Percentiles rank a stretch among this genome's conserved stretches.
Conservation (phyloP, 2,113 vertebrate species). For the Toxostoma redivivum region DNA sequence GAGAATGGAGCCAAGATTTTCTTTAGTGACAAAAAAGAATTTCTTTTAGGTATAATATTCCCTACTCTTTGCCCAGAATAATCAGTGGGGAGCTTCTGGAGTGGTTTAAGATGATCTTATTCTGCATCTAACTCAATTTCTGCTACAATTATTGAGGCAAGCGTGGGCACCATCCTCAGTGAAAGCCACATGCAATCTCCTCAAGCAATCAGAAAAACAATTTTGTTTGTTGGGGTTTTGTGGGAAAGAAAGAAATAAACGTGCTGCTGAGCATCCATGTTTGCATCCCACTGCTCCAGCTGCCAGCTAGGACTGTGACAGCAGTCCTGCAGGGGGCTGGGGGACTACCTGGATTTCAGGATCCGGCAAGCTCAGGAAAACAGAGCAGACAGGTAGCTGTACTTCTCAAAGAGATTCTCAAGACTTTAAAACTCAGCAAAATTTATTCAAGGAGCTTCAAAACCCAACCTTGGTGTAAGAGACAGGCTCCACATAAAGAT, state of each 20-base stretch:
- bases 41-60: neutral
- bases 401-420: neutral
- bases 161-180: neutral
- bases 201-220: neutral
- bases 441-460: neutral
- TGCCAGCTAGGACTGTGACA: neutral
- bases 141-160: neutral
- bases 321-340: fast-evolving
- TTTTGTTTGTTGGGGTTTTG: neutral
- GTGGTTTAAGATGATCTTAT: neutral
- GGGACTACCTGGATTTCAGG: neutral
- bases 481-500: neutral
- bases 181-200: neutral
- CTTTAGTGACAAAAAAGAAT: neutral
- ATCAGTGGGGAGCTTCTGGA: neutral
- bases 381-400: neutral
- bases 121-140: neutral
- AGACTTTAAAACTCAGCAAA: neutral
- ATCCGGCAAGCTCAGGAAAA: neutral
- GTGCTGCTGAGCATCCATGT: neutral
- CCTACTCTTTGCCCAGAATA: neutral
- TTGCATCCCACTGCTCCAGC: fast-evolving
- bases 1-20: neutral
- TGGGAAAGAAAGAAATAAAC: neutral
- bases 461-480: neutral